Conservation (phyloP, 2,888 invertebrate species). For the Xylocampa areola region DNA sequence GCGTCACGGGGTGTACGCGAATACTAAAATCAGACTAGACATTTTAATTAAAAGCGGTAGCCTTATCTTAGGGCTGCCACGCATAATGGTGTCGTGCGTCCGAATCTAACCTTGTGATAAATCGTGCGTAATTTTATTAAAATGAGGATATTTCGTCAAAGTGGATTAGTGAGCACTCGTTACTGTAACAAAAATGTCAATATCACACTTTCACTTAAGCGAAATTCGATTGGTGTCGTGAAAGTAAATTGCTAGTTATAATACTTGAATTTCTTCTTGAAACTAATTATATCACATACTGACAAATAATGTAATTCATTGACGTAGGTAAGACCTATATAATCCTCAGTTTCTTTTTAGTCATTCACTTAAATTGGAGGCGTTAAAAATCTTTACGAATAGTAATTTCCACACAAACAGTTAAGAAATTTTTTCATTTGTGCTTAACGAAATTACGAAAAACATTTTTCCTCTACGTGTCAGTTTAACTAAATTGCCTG, state of each 20-base stretch:
- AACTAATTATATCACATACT: no score
- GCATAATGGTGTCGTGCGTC: constrained; percentile 43
- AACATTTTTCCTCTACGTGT: constrained; percentile 10
- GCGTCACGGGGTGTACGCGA: no score
- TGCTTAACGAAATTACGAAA: constrained; percentile 9
- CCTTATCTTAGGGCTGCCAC: constrained; percentile 42
- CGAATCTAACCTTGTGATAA: constrained; percentile 54
- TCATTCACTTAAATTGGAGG: no score
- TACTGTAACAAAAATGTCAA: constrained; percentile 39
- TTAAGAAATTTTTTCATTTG: constrained; percentile 8
- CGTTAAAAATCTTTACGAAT: no score
- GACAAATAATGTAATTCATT: no score
- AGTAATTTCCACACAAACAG: no score
- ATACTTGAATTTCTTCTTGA: constrained; percentile 6
- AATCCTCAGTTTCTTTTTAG: no score
- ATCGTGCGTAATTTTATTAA: constrained; percentile 56
- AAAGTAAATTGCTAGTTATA: constrained; percentile 40
- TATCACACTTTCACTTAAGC: constrained; percentile 47
- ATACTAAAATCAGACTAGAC: background rate
- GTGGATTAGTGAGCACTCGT: constrained; percentile 20
- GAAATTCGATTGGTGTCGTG: constrained; percentile 41
- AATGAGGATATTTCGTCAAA: constrained; percentile 35
- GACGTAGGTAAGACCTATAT: no score
- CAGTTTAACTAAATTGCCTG: constrained; percentile 30
- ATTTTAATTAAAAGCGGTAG: constrained; percentile 8